Evolutionary conservation across 2,888 invertebrate species (phyloP).

Genomic region (Drosophila tanythrix): DNA sequence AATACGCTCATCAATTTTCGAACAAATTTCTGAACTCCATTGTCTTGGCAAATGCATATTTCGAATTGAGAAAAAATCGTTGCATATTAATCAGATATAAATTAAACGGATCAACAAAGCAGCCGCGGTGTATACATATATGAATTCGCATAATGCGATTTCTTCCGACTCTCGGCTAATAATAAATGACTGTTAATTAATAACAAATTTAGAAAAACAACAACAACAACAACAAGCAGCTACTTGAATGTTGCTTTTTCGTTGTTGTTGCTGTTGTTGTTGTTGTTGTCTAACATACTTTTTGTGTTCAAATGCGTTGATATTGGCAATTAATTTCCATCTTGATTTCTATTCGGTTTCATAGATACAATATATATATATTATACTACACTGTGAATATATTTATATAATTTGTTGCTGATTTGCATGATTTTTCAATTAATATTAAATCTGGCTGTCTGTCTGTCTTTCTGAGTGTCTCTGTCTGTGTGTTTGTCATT

Average conservation of each 20-base stretch:
- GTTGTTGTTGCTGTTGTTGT: constrained; percentile 13
- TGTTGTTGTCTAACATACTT: constrained; percentile 54
- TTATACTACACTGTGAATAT: constrained; percentile 11
- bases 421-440: constrained; percentile 79
- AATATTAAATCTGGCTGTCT: constrained; percentile 56
- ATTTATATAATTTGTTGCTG: constrained; percentile 46
- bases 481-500: constrained; percentile 56
- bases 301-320: constrained; percentile 74
- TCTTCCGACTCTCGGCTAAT: constrained; percentile 61
- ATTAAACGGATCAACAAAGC: constrained; percentile 59
- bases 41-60: constrained; percentile 46
- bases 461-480: background rate
- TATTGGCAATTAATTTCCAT: constrained; percentile 74
- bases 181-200: constrained; percentile 75
- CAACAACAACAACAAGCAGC: constrained; percentile 33
- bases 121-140: constrained; percentile 43
- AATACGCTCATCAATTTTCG: constrained; percentile 46
- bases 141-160: constrained; percentile 41
- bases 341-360: constrained; percentile 54
- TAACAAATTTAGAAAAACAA: constrained; percentile 67
- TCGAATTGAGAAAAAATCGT: constrained; percentile 50
- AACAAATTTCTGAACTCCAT: constrained; percentile 28
- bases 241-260: constrained; percentile 10
- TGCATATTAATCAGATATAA: constrained; percentile 71
- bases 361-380: constrained; percentile 14